These are phyloP conservation scores for Peromyscus attwateri DNA, from an alignment of 2,797 vertebrate species.

Conservation along the genomic window DNA sequence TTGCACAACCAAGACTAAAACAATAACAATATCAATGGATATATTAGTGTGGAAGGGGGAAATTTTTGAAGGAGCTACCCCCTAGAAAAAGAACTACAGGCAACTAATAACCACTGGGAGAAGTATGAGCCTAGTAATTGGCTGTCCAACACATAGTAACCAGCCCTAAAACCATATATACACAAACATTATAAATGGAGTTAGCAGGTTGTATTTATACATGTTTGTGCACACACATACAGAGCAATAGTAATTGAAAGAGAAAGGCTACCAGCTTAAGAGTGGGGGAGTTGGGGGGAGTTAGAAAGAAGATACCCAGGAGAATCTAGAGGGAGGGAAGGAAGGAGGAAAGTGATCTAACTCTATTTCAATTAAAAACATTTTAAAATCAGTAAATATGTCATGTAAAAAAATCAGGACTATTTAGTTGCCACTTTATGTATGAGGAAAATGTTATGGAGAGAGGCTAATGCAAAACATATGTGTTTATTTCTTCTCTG, in stretches of 20 bases:
- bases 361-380: neutral
- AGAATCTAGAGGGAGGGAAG: neutral
- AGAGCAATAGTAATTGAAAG: neutral
- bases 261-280: neutral
- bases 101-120: neutral
- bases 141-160: neutral
- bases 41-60: neutral
- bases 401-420: neutral
- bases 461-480: neutral
- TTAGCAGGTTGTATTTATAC: too few species aligned
- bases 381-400: neutral
- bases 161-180: neutral
- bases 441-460: neutral
- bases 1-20: neutral
- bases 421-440: neutral
- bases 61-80: neutral
- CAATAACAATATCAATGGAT: too few species aligned
- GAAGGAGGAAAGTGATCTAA: neutral
- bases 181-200: neutral
- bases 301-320: neutral
- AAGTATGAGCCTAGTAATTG: neutral
- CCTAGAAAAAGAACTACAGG: neutral
- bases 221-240: neutral
- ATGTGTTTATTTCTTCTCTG: neutral
- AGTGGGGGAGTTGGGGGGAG: accelerated